Conservation (phyloP, 2,113 vertebrate species). For the Erythrolamprus reginae region DNA sequence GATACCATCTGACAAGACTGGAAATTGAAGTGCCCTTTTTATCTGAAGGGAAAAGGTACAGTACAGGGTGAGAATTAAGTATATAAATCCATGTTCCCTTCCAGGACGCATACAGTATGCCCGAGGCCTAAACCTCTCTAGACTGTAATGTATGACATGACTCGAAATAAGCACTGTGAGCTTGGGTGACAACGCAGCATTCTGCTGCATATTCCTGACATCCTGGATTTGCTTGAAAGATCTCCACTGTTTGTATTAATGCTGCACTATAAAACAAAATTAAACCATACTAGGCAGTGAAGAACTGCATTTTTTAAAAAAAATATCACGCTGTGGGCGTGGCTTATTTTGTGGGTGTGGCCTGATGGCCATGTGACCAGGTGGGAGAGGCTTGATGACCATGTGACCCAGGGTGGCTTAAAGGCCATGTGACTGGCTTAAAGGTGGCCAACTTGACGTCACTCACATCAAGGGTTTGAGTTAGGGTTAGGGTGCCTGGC, state of each 20-base stretch:
- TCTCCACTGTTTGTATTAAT: background rate
- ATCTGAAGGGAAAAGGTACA: conserved; percentile 16
- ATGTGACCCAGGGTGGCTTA: too few relatives aligned
- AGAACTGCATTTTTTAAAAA: too few relatives aligned
- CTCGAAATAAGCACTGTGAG: background rate
- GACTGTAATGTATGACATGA: conserved; percentile 2
- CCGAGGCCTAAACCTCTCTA: conserved; percentile 14
- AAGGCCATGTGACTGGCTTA: too few relatives aligned
- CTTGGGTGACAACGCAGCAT: background rate
- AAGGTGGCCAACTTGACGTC: too few relatives aligned
- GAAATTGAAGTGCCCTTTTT: conserved; percentile 25
- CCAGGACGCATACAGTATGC: background rate
- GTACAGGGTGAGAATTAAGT: conserved; percentile 3
- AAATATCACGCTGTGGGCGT: too few relatives aligned
- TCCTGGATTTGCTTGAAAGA: background rate
- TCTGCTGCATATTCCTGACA: background rate
- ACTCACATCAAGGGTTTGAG: too few relatives aligned
- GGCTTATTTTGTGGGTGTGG: too few relatives aligned
- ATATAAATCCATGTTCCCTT: conserved; percentile 21
- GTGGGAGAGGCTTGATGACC: too few relatives aligned
- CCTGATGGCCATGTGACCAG: too few relatives aligned
- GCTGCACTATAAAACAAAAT: background rate
- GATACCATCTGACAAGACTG: conserved; percentile 8
- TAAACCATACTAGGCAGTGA: too few relatives aligned
- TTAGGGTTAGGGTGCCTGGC: too few relatives aligned